Conservation (phyloP, 2,113 vertebrate species). For the Rynchops niger region DNA sequence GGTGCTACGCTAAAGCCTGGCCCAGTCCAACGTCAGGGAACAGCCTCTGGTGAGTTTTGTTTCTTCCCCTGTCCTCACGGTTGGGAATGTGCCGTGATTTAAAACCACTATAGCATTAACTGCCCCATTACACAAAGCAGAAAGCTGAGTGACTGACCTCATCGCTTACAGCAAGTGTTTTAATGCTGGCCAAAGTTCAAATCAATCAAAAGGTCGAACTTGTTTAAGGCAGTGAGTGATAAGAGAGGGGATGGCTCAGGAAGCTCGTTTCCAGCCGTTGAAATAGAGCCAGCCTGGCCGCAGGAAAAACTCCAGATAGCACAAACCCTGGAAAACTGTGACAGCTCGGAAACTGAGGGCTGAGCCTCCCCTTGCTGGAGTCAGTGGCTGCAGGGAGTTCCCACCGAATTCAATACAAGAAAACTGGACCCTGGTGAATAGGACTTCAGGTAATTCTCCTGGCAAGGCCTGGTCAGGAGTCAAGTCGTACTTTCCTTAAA, state of each 20-base stretch:
- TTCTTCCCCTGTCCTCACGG: background rate
- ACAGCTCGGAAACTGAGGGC: background rate
- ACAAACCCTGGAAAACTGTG: background rate
- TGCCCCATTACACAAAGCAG: background rate
- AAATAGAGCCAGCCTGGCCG: background rate
- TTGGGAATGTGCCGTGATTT: background rate
- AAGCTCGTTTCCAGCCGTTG: background rate
- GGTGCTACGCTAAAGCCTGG: background rate
- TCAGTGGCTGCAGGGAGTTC: background rate
- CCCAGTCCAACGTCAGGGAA: background rate
- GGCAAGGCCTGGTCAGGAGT: background rate
- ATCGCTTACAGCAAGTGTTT: background rate
- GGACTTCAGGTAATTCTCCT: background rate
- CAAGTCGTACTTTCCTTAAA: background rate
- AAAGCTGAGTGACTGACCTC: background rate
- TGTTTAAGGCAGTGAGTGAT: slow-evolving; percentile 39
- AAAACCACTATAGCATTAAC: background rate
- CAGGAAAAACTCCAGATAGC: background rate
- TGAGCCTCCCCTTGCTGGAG: background rate
- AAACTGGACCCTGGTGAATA: background rate
- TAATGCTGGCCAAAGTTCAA: slow-evolving; percentile 27
- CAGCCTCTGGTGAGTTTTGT: background rate
- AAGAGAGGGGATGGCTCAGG: background rate
- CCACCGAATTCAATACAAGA: background rate
- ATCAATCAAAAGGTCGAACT: slow-evolving; percentile 30